These are phyloP conservation scores for Actinernus sp. DNA, from an alignment of 92 coral and sea anemone genomes.

Conservation along the genomic window DNA sequence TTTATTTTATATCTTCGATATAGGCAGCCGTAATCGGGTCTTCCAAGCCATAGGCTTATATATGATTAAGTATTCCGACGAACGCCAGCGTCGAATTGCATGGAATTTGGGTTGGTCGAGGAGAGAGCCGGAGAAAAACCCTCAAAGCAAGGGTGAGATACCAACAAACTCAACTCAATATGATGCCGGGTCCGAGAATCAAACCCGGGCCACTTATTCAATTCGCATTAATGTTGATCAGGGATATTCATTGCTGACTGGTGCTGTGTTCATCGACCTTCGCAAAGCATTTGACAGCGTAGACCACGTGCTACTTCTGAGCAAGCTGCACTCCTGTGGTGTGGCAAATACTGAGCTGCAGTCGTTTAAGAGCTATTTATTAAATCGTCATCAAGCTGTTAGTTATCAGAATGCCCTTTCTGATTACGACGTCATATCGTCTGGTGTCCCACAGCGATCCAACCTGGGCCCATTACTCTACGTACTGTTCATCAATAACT, in stretches of 20 bases:
- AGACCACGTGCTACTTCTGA: slow-evolving; percentile 25
- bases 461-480: slow-evolving; percentile 42
- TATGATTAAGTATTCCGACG: too few relatives aligned
- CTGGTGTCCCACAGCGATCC: slow-evolving; percentile 35
- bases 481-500: slow-evolving; percentile 11
- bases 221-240: slow-evolving; percentile 19
- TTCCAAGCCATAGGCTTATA: too few relatives aligned
- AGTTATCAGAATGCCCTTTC: slow-evolving; percentile 21
- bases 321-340: slow-evolving; percentile 17
- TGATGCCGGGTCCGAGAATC: too few relatives aligned
- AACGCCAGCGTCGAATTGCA: too few relatives aligned
- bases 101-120: too few relatives aligned
- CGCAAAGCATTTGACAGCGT: slow-evolving; percentile 37
- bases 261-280: slow-evolving; percentile 19
- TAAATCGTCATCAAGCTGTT: slow-evolving; percentile 8
- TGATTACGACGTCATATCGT: slow-evolving; percentile 5
- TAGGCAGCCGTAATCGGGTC: too few relatives aligned
- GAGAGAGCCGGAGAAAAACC: too few relatives aligned
- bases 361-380: slow-evolving; percentile 31
- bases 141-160: too few relatives aligned
- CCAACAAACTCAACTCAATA: too few relatives aligned
- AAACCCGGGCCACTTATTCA: too few relatives aligned
- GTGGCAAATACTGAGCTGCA: slow-evolving; percentile 7
- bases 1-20: too few relatives aligned
- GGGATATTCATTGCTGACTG: slow-evolving; percentile 13